Base-by-base conservation (phyloP, 1,140 invertebrate species). In the Lordiphosa stackelbergi region DNA sequence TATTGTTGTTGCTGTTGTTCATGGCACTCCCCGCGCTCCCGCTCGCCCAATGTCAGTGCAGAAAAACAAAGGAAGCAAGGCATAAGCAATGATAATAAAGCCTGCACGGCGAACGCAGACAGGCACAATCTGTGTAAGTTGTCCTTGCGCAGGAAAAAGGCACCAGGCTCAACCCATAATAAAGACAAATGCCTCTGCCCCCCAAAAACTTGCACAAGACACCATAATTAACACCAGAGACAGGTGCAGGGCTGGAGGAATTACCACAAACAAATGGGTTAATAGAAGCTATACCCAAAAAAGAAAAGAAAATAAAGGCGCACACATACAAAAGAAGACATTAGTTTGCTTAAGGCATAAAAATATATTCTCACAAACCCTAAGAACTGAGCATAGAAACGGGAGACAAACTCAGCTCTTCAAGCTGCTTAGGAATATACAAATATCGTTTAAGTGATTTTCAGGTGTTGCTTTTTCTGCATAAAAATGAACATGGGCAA, bases 51-150 rank as follows among this genome's bases (percentile, higher is more conserved):
- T 71, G 75, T 75, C 71, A 79, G 52, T 57, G 75, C 45, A 56
- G 77, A 79, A 79, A 79, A 81, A 81, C 75, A 79, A 79, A 71
- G 61, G 65, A 43, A 69, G 31, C 55, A 60, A 58, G 31, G 73
- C 73, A 66, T 60, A 61, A 83, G 16, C 71, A 81, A 81, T 83
- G 75, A 75, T 69, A 83, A 81, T 69, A 83, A 81, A 69, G 71
- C 28, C 28, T 31, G 28, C 28, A 8, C 7, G 6, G 28, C 28
- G 8, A 55, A 66, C 57, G 62, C 69, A 65, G 64, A 55, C 73
- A 66, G 59, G 63, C 31, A 65, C 16, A 46, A 31, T 38, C 61
- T 65, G 62, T 61, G 53, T 16, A 53, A 79, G 71, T 63, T 79
- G 74, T 64, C 74, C 74, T 79, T 79, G 74, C 55, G 42, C 12